Evolutionary conservation across 53 echinoderm and acorn worm species (phyloP).

Genomic region (Paracentrotus lividus): DNA sequence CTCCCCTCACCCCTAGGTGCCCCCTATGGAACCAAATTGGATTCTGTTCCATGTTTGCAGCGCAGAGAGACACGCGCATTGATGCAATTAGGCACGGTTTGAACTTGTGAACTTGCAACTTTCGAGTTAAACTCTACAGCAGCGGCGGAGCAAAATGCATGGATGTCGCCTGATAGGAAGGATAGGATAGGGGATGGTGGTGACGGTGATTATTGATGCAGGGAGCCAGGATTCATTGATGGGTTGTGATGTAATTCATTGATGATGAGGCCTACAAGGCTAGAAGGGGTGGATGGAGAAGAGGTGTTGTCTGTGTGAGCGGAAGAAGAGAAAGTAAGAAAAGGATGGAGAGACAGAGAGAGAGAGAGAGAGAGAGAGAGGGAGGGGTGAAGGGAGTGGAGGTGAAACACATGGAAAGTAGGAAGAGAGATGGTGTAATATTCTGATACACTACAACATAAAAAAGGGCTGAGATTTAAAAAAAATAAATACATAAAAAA

Average conservation of each 20-base stretch:
- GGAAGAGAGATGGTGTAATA: neutral
- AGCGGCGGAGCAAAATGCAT: neutral
- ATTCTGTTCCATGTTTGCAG: conserved; percentile 12
- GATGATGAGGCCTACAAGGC: neutral
- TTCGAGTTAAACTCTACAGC: neutral
- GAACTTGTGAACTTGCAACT: conserved; percentile 43
- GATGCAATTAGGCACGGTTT: conserved; percentile 30
- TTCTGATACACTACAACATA: too few relatives aligned
- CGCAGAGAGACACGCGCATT: conserved; percentile 12
- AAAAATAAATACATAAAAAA: too few relatives aligned
- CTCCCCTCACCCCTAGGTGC: neutral
- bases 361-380: neutral
- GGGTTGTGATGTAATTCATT: neutral
- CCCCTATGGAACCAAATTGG: conserved; percentile 1
- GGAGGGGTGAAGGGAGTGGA: neutral
- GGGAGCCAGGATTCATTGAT: neutral
- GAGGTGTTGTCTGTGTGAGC: too few relatives aligned
- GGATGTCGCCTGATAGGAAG: neutral
- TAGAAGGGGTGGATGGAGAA: neutral
- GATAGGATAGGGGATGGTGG: neutral
- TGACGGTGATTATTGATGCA: neutral
- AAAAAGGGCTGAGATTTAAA: neutral
- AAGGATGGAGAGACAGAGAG: neutral
- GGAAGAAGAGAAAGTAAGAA: neutral
- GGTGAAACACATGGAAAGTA: neutral